Percentiles rank a stretch among this genome's conserved stretches.
These are phyloP conservation scores for Picus viridis DNA, from an alignment of 2,797 vertebrate species.

Conservation along the genomic window DNA sequence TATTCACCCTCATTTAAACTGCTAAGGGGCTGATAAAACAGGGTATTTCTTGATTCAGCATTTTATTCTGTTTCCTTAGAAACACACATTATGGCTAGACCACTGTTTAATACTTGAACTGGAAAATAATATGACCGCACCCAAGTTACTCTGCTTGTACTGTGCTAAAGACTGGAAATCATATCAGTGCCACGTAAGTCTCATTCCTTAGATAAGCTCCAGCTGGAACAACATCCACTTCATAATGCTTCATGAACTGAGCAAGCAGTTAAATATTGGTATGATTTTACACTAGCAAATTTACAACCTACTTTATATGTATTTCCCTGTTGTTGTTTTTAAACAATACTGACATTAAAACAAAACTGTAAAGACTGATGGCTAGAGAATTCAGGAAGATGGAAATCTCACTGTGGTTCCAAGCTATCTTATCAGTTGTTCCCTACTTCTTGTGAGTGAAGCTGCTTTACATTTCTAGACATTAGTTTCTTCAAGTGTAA, in stretches of 20 bases:
- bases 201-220: background rate
- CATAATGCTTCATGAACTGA: background rate
- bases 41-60: background rate
- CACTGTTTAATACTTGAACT: slow-evolving; percentile 4
- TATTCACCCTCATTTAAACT: background rate
- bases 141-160: background rate
- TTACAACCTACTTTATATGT: background rate
- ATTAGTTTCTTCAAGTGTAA: background rate
- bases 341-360: background rate
- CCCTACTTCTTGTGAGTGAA: background rate
- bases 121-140: background rate
- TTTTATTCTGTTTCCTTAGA: background rate
- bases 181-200: background rate
- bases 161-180: background rate
- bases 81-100: background rate
- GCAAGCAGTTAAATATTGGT: background rate
- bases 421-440: background rate
- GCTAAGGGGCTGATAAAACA: background rate
- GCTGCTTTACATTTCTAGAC: background rate
- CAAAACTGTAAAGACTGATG: background rate
- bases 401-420: background rate
- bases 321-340: background rate
- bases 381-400: background rate
- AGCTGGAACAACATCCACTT: background rate
- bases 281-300: background rate